Conservation (phyloP, 1,140 invertebrate species). For the Caenorhabditis tropicalis region DNA sequence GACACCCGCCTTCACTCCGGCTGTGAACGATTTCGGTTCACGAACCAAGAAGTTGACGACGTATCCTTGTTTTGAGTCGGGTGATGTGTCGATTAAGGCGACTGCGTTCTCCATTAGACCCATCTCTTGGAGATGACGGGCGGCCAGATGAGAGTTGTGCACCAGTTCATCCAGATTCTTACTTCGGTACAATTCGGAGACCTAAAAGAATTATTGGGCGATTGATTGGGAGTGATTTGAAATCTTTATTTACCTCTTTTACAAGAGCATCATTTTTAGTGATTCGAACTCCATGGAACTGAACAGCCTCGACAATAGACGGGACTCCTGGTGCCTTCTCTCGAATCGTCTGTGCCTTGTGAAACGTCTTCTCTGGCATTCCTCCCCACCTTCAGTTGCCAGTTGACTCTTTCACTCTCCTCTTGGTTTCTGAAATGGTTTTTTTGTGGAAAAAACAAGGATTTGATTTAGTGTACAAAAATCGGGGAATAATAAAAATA, state of each 20-base stretch:
- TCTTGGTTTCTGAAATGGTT: too few relatives aligned
- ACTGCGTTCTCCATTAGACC: slow-evolving; percentile 65
- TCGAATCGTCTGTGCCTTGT: slow-evolving; percentile 46
- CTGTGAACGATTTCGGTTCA: slow-evolving; percentile 61
- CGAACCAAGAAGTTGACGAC: slow-evolving; percentile 65
- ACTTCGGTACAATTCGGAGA: slow-evolving; percentile 64
- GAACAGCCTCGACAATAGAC: slow-evolving; percentile 56
- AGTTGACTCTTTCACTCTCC: too few relatives aligned
- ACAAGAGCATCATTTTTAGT: slow-evolving; percentile 67
- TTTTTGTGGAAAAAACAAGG: too few relatives aligned
- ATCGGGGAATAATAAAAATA: not conserved
- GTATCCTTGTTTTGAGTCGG: slow-evolving; percentile 56
- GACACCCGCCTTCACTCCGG: slow-evolving; percentile 67
- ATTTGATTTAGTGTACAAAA: too few relatives aligned
- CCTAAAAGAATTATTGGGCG: not conserved
- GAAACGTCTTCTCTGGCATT: slow-evolving; percentile 49
- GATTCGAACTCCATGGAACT: slow-evolving; percentile 64
- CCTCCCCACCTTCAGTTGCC: too few relatives aligned
- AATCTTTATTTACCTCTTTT: too few relatives aligned
- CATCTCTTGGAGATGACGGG: slow-evolving; percentile 68
- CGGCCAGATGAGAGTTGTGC: slow-evolving; percentile 62
- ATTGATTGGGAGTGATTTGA: too few relatives aligned
- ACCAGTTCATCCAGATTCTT: slow-evolving; percentile 66
- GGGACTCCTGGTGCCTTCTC: slow-evolving; percentile 25
- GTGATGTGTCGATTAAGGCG: slow-evolving; percentile 63